These are phyloP conservation scores for Malthinus flaveolus DNA, from an alignment of 2,888 invertebrate genomes.

Conservation along the genomic window DNA sequence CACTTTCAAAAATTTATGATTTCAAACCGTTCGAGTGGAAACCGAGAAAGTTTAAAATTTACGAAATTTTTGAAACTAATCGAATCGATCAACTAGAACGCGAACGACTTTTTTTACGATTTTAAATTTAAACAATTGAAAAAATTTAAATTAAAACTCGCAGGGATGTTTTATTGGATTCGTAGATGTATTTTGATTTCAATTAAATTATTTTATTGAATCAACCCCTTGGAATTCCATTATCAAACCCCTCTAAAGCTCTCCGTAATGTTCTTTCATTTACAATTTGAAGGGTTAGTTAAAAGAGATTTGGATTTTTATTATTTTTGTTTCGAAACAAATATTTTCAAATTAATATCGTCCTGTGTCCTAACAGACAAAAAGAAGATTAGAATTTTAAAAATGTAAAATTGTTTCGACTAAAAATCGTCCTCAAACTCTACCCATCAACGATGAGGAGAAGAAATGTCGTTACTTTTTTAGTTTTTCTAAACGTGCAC, in stretches of 20 bases:
- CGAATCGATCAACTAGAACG: neutral
- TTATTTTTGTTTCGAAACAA: too few species aligned
- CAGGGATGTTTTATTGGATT: slow-evolving; percentile 44
- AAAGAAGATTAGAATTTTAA: neutral
- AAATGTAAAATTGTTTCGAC: neutral
- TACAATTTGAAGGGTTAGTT: slow-evolving; percentile 27
- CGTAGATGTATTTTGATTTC: slow-evolving; percentile 53
- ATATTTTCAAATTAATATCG: neutral
- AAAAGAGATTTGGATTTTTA: neutral
- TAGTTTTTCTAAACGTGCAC: neutral
- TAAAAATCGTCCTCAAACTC: neutral
- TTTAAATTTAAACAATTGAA: slow-evolving; percentile 1
- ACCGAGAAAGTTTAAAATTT: too few species aligned
- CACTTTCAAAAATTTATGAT: slow-evolving; percentile 36
- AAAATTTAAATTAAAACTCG: slow-evolving; percentile 38
- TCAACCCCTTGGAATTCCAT: slow-evolving; percentile 52
- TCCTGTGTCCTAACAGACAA: neutral
- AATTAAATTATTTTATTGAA: slow-evolving; percentile 55
- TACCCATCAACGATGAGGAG: neutral
- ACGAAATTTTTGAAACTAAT: too few species aligned
- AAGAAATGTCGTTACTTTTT: neutral
- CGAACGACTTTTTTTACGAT: neutral
- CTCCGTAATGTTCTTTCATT: slow-evolving; percentile 17
- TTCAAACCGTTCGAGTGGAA: slow-evolving; percentile 2
- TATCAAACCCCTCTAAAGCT: slow-evolving; percentile 42